Conservation (phyloP, 2,888 invertebrate genomes). For the Acleris laterana region DNA sequence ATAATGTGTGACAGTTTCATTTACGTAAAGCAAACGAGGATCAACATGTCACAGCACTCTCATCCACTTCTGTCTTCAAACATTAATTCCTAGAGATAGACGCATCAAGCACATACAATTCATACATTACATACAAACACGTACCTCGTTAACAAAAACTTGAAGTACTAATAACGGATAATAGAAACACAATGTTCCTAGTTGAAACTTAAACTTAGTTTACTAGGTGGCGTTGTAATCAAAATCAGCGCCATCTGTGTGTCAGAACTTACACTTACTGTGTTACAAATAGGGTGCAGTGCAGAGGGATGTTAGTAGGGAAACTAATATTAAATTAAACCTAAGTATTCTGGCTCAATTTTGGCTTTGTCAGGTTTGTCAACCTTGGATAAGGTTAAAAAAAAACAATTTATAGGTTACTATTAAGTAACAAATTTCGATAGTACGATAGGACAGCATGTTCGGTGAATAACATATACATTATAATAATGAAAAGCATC, state of each 20-base stretch:
- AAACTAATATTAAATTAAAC: slow-evolving; percentile 10
- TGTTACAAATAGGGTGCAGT: background rate
- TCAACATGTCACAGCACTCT: too few relatives aligned
- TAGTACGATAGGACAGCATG: slow-evolving; percentile 2
- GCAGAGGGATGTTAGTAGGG: slow-evolving; percentile 1
- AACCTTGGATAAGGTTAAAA: slow-evolving; percentile 6
- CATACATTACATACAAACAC: slow-evolving; percentile 26
- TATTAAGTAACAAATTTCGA: slow-evolving; percentile 13
- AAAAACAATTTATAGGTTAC: background rate
- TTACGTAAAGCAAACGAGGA: too few relatives aligned
- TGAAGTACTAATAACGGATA: slow-evolving; percentile 28
- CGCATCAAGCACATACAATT: slow-evolving; percentile 28
- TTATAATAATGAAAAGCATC: too few relatives aligned
- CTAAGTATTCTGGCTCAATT: slow-evolving; percentile 11
- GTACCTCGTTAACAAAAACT: slow-evolving; percentile 35
- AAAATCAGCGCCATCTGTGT: slow-evolving; percentile 21
- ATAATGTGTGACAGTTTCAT: too few relatives aligned
- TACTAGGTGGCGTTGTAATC: slow-evolving; percentile 17
- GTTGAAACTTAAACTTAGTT: background rate
- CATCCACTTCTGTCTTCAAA: slow-evolving; percentile 4
- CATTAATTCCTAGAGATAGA: slow-evolving; percentile 19
- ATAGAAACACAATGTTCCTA: slow-evolving; percentile 13
- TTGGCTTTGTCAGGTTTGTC: slow-evolving; percentile 14
- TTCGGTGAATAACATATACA: background rate
- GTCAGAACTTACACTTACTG: slow-evolving; percentile 7